Conservation (phyloP, 2,888 invertebrate genomes). For the Ormyrus thymus region DNA sequence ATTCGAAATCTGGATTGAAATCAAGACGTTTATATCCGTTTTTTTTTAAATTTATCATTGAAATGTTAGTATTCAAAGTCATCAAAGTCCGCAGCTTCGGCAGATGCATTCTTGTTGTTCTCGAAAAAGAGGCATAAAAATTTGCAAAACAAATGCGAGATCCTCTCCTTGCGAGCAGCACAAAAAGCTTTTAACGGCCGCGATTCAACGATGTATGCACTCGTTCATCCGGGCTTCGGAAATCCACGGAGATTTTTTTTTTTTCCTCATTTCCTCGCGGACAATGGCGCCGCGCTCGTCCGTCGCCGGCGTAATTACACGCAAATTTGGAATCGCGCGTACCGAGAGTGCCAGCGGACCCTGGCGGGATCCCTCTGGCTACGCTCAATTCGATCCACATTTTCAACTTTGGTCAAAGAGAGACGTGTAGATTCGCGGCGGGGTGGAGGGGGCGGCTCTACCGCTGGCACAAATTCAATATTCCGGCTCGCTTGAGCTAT, state of each 20-base stretch:
- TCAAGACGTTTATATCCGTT: too few relatives aligned
- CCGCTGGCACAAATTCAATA: conserved; percentile 51
- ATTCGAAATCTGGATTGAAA: too few relatives aligned
- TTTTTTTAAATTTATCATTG: too few relatives aligned
- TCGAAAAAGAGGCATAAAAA: too few relatives aligned
- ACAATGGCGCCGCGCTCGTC: not conserved
- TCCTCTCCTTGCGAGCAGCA: not conserved
- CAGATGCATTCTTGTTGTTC: too few relatives aligned
- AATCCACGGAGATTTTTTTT: not conserved
- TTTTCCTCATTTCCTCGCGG: too few relatives aligned
- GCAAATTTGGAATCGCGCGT: conserved; percentile 9
- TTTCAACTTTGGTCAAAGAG: conserved; percentile 10
- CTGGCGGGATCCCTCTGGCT: conserved; percentile 17
- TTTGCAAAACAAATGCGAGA: too few relatives aligned
- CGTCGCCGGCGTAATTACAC: conserved; percentile 13
- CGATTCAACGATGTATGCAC: not conserved
- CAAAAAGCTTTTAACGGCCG: conserved; percentile 24
- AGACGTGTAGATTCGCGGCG: not conserved
- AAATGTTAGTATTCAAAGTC: too few relatives aligned
- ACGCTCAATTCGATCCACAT: conserved; percentile 38
- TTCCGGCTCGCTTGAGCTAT: conserved; percentile 12
- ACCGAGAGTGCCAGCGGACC: not conserved
- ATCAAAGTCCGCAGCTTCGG: too few relatives aligned
- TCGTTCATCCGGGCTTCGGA: not conserved
- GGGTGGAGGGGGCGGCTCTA: not conserved